Percentiles rank a stretch among this genome's conserved stretches.
These are phyloP conservation scores for Dugesia japonica DNA, from an alignment of 2,888 invertebrate species.

Conservation along the genomic window DNA sequence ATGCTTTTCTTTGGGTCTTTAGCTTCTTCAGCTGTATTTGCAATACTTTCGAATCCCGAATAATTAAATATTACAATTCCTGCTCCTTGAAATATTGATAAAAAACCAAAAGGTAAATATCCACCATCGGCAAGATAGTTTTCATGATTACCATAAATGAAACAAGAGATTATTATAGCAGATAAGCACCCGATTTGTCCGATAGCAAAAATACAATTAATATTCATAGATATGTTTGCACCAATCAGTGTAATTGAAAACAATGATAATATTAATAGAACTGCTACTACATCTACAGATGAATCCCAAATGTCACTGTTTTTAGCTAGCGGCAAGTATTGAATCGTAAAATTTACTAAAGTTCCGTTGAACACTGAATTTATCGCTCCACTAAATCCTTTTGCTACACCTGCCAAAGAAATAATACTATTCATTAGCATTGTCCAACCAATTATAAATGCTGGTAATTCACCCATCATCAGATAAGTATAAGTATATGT, in stretches of 20 bases:
- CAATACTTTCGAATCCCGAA: slow-evolving; percentile 32
- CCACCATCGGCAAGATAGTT: slow-evolving; percentile 33
- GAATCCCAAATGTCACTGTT: not conserved
- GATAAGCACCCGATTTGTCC: slow-evolving; percentile 26
- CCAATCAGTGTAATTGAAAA: slow-evolving; percentile 30
- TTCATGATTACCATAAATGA: slow-evolving; percentile 25
- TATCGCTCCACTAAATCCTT: slow-evolving; percentile 31
- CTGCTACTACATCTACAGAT: slow-evolving; percentile 30
- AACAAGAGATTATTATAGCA: slow-evolving; percentile 27
- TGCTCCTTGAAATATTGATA: slow-evolving; percentile 29
- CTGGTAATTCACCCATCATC: slow-evolving; percentile 33
- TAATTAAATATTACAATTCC: slow-evolving; percentile 33
- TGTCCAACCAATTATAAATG: slow-evolving; percentile 35
- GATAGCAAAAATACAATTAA: slow-evolving; percentile 28
- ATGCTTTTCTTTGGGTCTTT: slow-evolving; percentile 32
- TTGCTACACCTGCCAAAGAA: slow-evolving; percentile 29
- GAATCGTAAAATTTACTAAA: slow-evolving; percentile 23
- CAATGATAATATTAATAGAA: slow-evolving; percentile 25
- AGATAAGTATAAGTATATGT: slow-evolving; percentile 32
- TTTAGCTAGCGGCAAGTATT: not conserved
- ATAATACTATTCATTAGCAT: slow-evolving; percentile 32
- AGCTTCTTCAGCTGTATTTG: slow-evolving; percentile 32
- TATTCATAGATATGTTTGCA: slow-evolving; percentile 31
- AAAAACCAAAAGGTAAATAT: slow-evolving; percentile 26
- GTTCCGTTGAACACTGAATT: not conserved